These are phyloP conservation scores for Telmatherina bonti DNA, from an alignment of 2,797 vertebrate genomes.

Conservation along the genomic window DNA sequence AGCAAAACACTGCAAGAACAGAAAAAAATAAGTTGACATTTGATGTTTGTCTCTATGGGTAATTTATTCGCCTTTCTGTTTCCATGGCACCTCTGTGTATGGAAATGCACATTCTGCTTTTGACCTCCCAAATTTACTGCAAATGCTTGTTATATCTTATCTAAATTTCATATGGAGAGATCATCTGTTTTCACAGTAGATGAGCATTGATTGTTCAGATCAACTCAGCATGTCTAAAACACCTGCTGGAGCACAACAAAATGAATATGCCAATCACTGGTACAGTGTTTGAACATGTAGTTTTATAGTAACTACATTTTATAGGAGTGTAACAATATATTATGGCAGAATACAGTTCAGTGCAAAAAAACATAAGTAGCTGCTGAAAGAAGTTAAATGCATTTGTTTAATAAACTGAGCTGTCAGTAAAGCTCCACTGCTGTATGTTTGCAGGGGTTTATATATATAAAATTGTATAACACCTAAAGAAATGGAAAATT, in stretches of 20 bases:
- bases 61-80: constrained; percentile 51
- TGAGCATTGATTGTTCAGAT: not conserved
- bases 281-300: not conserved
- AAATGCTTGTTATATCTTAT: not conserved
- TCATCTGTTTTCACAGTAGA: not conserved
- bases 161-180: not conserved
- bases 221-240: not conserved
- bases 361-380: constrained; percentile 4
- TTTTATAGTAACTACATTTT: constrained; percentile 1
- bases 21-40: constrained; percentile 26
- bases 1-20: constrained; percentile 3
- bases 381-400: not conserved
- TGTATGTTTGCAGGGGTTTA: not conserved
- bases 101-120: constrained; percentile 69
- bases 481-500: not conserved
- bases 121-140: constrained; percentile 5
- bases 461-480: not conserved
- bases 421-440: not conserved
- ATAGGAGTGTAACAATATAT: constrained; percentile 40
- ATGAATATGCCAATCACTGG: not conserved
- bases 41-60: constrained; percentile 53
- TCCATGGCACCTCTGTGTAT: constrained; percentile 49
- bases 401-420: not conserved
- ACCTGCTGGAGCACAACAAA: too few relatives aligned
- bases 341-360: not conserved